phyloP scores from a whole-genome alignment of 2,888 invertebrate species.

The Sarcophaga subvicina region DNA sequence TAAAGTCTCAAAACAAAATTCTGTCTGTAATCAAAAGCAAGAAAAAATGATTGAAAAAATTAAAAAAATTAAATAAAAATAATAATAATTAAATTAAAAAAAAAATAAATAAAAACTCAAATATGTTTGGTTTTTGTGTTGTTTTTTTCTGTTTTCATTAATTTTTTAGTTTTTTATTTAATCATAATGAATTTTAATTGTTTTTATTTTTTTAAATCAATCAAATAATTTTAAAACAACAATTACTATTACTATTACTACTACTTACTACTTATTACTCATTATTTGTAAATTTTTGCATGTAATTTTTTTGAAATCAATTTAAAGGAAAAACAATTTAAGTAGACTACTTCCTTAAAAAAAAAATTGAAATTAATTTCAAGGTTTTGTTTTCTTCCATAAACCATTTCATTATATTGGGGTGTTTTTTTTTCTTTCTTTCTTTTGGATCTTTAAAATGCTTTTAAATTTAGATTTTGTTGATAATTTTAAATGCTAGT shows the following conservation, averaged over 20 bases:
- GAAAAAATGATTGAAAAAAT: background rate
- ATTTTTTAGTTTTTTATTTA: conserved; percentile 11
- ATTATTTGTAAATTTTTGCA: conserved; percentile 35
- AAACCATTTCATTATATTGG: conserved; percentile 30
- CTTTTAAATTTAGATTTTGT: conserved; percentile 48
- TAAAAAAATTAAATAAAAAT: conserved; percentile 1
- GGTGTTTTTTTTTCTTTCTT: conserved; percentile 18
- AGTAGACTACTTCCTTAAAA: conserved; percentile 37
- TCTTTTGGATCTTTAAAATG: background rate
- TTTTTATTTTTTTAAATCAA: too few relatives aligned
- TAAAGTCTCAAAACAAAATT: background rate
- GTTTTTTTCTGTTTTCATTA: conserved; percentile 22
- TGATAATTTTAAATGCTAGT: conserved; percentile 29
- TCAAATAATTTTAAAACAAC: background rate
- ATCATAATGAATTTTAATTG: conserved; percentile 12
- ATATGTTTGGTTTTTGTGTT: conserved; percentile 56
- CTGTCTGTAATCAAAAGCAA: background rate
- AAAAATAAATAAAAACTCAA: conserved; percentile 16
- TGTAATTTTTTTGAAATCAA: conserved; percentile 30
- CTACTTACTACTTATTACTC: conserved; percentile 34
- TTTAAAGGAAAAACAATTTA: conserved; percentile 25
- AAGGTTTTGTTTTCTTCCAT: conserved; percentile 42
- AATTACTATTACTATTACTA: conserved; percentile 10
- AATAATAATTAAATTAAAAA: background rate
- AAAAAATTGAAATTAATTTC: conserved; percentile 19